Evolutionary conservation across 2,113 vertebrate species (phyloP).

Genomic region (Azemiops feae): DNA sequence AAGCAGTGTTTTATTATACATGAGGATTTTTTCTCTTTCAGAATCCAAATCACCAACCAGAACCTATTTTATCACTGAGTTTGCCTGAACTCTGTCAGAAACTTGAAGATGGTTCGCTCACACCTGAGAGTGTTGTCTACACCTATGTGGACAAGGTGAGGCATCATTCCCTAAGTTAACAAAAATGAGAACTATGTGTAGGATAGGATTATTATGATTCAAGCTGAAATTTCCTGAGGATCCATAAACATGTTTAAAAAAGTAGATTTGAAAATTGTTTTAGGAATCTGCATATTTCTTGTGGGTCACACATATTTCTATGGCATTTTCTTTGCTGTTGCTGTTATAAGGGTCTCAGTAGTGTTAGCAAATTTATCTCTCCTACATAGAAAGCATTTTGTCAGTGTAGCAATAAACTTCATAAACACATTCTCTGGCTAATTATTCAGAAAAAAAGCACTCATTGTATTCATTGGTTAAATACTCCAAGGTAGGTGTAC

Average conservation of each 20-base stretch:
- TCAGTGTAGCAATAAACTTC: background rate
- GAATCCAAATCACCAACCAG: conserved; percentile 68
- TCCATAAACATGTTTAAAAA: background rate
- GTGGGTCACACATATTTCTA: background rate
- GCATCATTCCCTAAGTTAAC: background rate
- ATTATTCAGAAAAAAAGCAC: background rate
- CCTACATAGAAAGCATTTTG: background rate
- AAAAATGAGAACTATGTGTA: background rate
- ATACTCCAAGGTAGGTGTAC: background rate
- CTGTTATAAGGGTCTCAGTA: background rate
- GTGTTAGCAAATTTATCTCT: background rate
- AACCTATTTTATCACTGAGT: conserved; percentile 67
- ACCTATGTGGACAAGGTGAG: conserved; percentile 82
- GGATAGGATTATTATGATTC: background rate
- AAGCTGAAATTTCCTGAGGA: background rate
- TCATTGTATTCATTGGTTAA: background rate
- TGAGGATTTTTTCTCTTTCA: conserved; percentile 33
- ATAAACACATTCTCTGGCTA: background rate
- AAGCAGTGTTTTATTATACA: background rate
- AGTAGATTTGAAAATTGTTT: background rate
- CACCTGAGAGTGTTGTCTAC: conserved; percentile 71
- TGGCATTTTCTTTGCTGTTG: background rate
- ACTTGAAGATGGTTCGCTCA: conserved; percentile 67
- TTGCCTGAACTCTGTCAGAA: conserved; percentile 71
- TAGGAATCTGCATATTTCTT: background rate